These are phyloP conservation scores for Nesogale talazaci DNA, from an alignment of 2,113 vertebrate species.

Conservation along the genomic window DNA sequence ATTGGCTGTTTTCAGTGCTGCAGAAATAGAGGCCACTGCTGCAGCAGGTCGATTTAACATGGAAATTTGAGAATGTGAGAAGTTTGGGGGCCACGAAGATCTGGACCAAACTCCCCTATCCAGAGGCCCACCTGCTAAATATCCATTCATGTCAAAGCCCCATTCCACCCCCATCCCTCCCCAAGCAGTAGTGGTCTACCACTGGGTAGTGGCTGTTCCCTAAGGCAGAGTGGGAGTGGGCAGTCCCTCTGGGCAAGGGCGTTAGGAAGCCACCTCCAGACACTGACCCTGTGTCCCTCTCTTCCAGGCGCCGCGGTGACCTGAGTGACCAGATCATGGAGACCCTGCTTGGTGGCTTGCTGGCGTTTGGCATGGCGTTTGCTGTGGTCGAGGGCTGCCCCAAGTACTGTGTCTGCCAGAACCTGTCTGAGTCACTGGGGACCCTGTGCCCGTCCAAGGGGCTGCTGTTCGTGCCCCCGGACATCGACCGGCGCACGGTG, in stretches of 20 bases:
- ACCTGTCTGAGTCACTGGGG: slow-evolving; percentile 98
- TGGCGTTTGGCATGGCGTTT: slow-evolving; percentile 94
- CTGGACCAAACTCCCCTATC: not conserved
- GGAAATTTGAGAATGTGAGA: not conserved
- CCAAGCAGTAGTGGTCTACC: too few relatives aligned
- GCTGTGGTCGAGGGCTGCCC: slow-evolving; percentile 94
- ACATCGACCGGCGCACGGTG: slow-evolving; percentile 97
- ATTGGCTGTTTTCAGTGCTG: not conserved
- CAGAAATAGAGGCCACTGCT: not conserved
- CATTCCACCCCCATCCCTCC: not conserved
- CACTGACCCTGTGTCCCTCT: slow-evolving; percentile 61
- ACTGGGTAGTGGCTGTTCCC: not conserved
- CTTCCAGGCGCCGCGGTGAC: slow-evolving; percentile 87
- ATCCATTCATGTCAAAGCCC: not conserved
- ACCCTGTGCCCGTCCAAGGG: slow-evolving; percentile 98
- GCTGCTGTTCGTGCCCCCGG: slow-evolving; percentile 94
- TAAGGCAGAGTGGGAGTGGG: fast-evolving
- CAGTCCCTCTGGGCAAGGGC: not conserved
- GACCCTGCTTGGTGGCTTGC: slow-evolving; percentile 95
- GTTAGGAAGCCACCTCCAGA: not conserved
- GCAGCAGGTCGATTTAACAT: too few relatives aligned
- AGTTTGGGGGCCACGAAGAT: not conserved
- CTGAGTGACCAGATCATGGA: slow-evolving; percentile 95
- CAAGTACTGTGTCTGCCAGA: slow-evolving; percentile 99
- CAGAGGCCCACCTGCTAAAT: not conserved